Percentiles rank a stretch among this genome's conserved stretches.
These are phyloP conservation scores for Salticus scenicus DNA, from an alignment of 2,888 invertebrate species.

Conservation along the genomic window DNA sequence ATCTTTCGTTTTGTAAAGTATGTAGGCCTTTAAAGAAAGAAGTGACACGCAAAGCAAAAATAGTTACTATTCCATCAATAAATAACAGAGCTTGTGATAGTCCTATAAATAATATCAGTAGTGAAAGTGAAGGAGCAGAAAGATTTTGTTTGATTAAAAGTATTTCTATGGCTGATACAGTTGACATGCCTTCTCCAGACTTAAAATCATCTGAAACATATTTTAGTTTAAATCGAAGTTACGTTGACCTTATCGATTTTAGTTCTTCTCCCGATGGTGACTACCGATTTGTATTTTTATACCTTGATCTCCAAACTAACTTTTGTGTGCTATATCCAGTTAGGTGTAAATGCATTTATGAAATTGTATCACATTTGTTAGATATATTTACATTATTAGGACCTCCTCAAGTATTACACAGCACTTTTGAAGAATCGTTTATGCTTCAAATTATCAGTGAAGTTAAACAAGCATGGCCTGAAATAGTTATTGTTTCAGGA, in stretches of 20 bases:
- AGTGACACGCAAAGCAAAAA: constrained; percentile 22
- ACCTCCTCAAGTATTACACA: constrained; percentile 61
- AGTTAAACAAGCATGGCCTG: constrained; percentile 42
- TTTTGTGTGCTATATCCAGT: constrained; percentile 49
- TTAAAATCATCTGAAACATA: constrained; percentile 2
- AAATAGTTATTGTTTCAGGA: constrained; percentile 41
- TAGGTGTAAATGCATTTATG: constrained; percentile 52
- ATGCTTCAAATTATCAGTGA: constrained; percentile 36
- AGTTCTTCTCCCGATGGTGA: constrained; percentile 53
- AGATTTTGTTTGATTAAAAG: background rate
- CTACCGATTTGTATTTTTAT: constrained; percentile 50
- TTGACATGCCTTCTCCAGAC: constrained; percentile 3
- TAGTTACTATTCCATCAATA: background rate
- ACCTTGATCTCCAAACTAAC: constrained; percentile 55
- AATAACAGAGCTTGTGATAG: constrained; percentile 21
- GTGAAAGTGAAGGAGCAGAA: constrained; percentile 16
- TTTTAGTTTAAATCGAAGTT: constrained; percentile 45
- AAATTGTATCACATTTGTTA: constrained; percentile 53
- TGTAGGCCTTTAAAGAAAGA: constrained; percentile 45
- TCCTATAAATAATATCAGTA: constrained; percentile 15
- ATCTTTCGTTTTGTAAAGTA: constrained; percentile 57
- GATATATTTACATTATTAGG: constrained; percentile 49
- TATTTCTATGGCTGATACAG: background rate
- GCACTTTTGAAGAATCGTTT: constrained; percentile 44
- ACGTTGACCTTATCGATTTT: constrained; percentile 49